Percentiles rank a stretch among this genome's conserved stretches.
Conservation (phyloP, 2,888 invertebrate genomes). For the Cybosia mesomella region DNA sequence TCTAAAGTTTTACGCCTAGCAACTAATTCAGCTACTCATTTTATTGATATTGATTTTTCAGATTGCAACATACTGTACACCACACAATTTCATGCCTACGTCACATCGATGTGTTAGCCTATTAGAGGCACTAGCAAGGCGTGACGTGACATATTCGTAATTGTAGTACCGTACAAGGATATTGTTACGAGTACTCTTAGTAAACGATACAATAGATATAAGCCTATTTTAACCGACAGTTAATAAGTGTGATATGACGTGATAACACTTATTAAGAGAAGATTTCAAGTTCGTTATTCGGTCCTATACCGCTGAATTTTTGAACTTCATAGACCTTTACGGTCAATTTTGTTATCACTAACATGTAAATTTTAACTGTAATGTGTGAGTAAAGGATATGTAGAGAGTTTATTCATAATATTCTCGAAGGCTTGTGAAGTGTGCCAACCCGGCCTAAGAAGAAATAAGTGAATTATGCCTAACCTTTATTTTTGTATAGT, state of each 20-base stretch:
- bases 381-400: too few relatives aligned
- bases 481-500: too few relatives aligned
- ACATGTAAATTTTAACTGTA: too few relatives aligned
- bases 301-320: too few relatives aligned
- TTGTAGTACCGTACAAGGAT: conserved; percentile 35
- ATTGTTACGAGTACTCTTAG: conserved; percentile 16
- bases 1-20: background rate
- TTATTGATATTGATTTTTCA: too few relatives aligned
- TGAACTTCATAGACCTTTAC: too few relatives aligned
- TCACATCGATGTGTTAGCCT: conserved; percentile 34
- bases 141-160: conserved; percentile 43
- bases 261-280: background rate
- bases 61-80: conserved; percentile 34
- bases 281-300: too few relatives aligned
- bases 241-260: background rate
- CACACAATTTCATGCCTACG: conserved; percentile 40
- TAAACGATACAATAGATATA: conserved; percentile 13
- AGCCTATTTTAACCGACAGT: background rate
- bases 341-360: too few relatives aligned
- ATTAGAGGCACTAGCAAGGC: conserved; percentile 35
- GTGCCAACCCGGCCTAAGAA: too few relatives aligned
- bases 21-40: background rate
- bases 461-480: too few relatives aligned
- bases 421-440: too few relatives aligned
- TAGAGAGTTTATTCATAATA: too few relatives aligned